Evolutionary conservation across 2,113 vertebrate genomes (phyloP).

Genomic region (Archocentrus centrarchus): DNA sequence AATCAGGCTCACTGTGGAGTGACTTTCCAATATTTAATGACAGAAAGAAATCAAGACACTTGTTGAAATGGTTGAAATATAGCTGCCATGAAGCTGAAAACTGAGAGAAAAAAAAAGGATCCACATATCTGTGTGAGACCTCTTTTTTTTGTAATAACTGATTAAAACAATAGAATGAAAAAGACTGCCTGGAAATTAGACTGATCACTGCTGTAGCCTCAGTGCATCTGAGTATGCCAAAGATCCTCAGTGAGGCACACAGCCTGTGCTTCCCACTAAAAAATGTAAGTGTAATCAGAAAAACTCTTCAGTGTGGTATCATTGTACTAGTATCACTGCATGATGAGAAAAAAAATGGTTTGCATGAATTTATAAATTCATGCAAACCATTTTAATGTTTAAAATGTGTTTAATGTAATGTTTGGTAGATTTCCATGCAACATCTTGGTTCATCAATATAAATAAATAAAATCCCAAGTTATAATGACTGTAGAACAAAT

Average conservation of each 20-base stretch:
- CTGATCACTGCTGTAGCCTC: neutral
- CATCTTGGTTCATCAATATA: neutral
- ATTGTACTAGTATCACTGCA: neutral
- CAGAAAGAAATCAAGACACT: neutral
- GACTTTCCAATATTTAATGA: neutral
- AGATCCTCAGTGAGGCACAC: neutral
- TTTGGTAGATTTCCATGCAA: rapidly evolving
- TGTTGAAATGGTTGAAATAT: neutral
- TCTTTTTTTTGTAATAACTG: neutral
- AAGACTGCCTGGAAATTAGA: no score
- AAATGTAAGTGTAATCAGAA: no score
- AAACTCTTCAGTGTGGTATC: neutral
- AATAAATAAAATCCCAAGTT: neutral
- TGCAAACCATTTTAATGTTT: no score
- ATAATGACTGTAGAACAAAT: neutral
- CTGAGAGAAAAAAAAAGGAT: no score
- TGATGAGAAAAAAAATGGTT: neutral
- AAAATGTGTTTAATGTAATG: neutral
- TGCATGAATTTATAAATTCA: neutral
- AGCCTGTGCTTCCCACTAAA: neutral
- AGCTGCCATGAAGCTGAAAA: neutral
- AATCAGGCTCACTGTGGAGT: neutral
- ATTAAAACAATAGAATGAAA: neutral
- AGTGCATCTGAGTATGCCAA: neutral
- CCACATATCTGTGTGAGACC: neutral